Evolutionary conservation across 2,888 invertebrate species (phyloP), one percentile per base, ranked within the genome.

Genomic region (Ochropacha duplaris): DNA sequence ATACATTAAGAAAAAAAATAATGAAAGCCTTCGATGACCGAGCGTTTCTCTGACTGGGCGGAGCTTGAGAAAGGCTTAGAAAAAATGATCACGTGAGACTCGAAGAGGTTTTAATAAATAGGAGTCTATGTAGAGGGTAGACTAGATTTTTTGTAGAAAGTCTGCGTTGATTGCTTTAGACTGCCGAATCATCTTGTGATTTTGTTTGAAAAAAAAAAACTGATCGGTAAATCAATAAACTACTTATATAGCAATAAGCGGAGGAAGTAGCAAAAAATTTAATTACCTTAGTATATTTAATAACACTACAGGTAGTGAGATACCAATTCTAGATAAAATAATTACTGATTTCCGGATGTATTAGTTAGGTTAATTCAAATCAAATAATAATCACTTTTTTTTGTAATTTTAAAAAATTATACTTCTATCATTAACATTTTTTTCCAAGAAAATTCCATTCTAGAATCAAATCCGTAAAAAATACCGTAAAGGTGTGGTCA

Each of bases 21-120:
- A 86, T 79, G 76, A 76, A 71, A 68, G 70, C 51, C 65, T 62
- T 65, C 68, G 77, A 86, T 90, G 90, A 90, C 86, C 69, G 72
- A 76, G 87, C 84, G 65, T 65, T 86, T 87, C 76, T 78, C 64
- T 56, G 56, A 64, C 66, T 76, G 84, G 87, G 85, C 84, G 85
- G 84, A 63, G 74, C 74, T 76, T 76, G 71, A 78, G 79, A 80
- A 83, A 81, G 78, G 72, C 62, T 68, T 34, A 64, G 78, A 71
- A 71, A 76, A 76, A 81, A 76, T 65, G 72, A 74, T 62, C 83
- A 81, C 82, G 74, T 83, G 76, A 75, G 73, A 63, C 59, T 59
- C 68, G 62, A 65, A 61, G 64, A 69, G 61, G 59, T 67, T 52
- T 76, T 75, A 65, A 71, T 71, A 70, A 77, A 12, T 31, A 31